Evolutionary conservation across 2,888 invertebrate genomes (phyloP), one percentile per base, ranked within the genome.

Genomic region (Volucella inflata): DNA sequence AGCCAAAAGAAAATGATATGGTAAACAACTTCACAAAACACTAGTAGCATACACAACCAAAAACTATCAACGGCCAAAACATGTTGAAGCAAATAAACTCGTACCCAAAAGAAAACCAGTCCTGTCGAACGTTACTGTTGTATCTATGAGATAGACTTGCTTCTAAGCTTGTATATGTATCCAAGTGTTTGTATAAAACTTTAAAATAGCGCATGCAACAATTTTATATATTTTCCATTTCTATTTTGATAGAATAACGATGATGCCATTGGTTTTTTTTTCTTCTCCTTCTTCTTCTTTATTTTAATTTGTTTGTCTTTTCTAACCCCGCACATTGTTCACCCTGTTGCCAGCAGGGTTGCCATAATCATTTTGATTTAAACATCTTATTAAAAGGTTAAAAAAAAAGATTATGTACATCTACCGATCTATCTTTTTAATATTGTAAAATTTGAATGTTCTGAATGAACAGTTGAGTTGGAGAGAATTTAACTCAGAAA

Each of bases 201-300:
- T 77, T 76, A 62, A 81, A 85, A 85, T 81, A 85, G 81, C 76
- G 62, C 85, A 85, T 85, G 85, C 85, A 85, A 85, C 85, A 85
- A 85, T 85, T 85, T 77, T 76, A 79, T 76, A 84, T 75, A 76
- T 80, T 71, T 84, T 76, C 70, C 80, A 84, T 84, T 80, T 84
- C 84, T 84, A 84, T 84, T 84, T 84, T 84, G 84, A 84, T 84
- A 80, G 80, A 84, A 84, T 80, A 76, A 80, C 84, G 80, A 84
- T 80, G 84, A 84, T 84, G 84, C 84, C 80, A 84, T 84, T 74
- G 44, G 65, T 14, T 67, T 65, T 75, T 64, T 48, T 76, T 55
- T 76, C 59, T 40, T 21, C 40, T 53, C 9, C 17, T 59, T 16
- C 14, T 51, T n/a, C n/a, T 65, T 38, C 2, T 12, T 8, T 36